Conservation (phyloP, 2,888 invertebrate genomes). For the Megamerina dolium region DNA sequence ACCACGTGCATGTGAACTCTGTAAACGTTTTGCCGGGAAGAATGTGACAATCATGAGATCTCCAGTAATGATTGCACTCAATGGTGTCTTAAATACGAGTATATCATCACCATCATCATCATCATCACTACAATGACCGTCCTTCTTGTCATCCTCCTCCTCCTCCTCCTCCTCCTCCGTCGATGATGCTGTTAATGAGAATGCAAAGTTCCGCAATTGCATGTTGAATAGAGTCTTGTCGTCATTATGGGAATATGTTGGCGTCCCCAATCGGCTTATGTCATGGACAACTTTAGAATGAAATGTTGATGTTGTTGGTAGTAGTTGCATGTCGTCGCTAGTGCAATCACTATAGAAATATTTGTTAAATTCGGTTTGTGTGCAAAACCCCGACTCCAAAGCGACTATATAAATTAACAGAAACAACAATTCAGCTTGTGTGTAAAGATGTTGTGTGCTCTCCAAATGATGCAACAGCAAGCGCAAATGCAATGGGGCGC, state of each 20-base stretch:
- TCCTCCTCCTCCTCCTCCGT: slow-evolving; percentile 1
- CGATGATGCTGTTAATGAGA: background rate
- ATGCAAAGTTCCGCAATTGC: slow-evolving; percentile 21
- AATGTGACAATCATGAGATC: slow-evolving; percentile 40
- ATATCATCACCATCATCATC: background rate
- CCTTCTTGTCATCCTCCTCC: background rate
- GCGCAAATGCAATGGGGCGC: slow-evolving; percentile 34
- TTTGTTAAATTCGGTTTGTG: slow-evolving; percentile 21
- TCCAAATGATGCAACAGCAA: slow-evolving; percentile 28
- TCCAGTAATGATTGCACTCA: slow-evolving; percentile 37
- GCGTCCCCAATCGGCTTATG: slow-evolving; percentile 8
- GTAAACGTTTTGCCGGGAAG: too few species aligned
- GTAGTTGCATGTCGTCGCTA: too few species aligned
- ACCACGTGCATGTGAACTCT: too few species aligned
- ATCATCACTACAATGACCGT: slow-evolving; percentile 5
- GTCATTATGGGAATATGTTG: background rate
- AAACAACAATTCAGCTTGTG: slow-evolving; percentile 32
- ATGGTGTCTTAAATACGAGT: slow-evolving; percentile 19
- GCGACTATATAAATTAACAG: slow-evolving; percentile 39
- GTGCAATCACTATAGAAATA: too few species aligned
- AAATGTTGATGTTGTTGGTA: slow-evolving; percentile 26
- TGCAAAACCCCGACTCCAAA: slow-evolving; percentile 39
- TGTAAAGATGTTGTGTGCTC: too few species aligned
- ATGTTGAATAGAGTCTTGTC: slow-evolving; percentile 17
- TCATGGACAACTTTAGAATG: slow-evolving; percentile 4